A percentile compares a stretch with the other conserved stretches of the same genome.
Evolutionary conservation across 2,113 vertebrate species (phyloP).

Genomic region (Variabilichromis moorii): DNA sequence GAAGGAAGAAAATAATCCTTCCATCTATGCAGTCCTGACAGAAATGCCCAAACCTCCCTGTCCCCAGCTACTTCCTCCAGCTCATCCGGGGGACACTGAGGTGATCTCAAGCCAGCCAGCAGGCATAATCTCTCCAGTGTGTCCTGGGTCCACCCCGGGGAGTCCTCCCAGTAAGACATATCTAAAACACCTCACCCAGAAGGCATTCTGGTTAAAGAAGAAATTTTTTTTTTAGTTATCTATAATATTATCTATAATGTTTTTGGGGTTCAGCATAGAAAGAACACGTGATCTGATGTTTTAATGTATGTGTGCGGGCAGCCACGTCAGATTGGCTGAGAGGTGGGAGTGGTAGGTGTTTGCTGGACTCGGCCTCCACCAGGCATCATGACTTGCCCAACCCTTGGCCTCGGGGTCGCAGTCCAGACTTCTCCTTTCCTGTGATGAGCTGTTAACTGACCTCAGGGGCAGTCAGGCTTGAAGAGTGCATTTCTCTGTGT

Average conservation of each 20-base stretch:
- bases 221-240: not conserved
- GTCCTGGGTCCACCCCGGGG: not conserved
- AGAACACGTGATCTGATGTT: not conserved
- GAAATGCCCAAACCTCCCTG: not conserved
- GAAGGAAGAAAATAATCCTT: not conserved
- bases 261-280: not conserved
- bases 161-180: not conserved
- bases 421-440: slow-evolving; percentile 40
- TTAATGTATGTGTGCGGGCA: not conserved
- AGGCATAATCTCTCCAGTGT: not conserved
- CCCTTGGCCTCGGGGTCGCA: slow-evolving; percentile 22
- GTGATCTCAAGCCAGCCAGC: not conserved
- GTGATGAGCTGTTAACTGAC: slow-evolving; percentile 50
- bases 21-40: not conserved
- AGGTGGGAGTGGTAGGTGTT: not conserved
- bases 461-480: slow-evolving; percentile 15
- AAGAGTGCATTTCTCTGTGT: not conserved
- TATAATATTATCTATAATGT: not conserved
- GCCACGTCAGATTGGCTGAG: not conserved
- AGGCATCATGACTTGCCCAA: not conserved
- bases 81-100: not conserved
- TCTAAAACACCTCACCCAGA: not conserved
- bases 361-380: slow-evolving; percentile 2
- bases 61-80: not conserved
- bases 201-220: not conserved